Conservation (phyloP, 2,888 invertebrate species). For the Pseudococcus viburni region DNA sequence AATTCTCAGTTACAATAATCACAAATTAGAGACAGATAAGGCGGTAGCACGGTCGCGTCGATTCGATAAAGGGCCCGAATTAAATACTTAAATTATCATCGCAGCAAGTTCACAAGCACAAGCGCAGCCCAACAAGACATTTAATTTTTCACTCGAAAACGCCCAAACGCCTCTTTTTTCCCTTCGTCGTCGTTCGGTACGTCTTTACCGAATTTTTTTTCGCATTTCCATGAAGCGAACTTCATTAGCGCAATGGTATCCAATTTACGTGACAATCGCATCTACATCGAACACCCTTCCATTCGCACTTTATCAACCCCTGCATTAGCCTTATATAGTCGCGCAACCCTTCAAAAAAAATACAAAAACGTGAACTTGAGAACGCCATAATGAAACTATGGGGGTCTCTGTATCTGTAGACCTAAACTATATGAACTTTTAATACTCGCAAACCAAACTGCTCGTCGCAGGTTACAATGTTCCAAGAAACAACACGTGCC, state of each 20-base stretch:
- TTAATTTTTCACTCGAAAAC: conserved; percentile 56
- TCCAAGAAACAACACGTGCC: conserved; percentile 53
- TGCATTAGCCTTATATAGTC: neutral
- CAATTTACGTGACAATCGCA: neutral
- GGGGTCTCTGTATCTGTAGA: neutral
- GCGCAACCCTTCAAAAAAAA: conserved; percentile 12
- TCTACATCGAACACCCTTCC: neutral
- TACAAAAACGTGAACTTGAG: conserved; percentile 30
- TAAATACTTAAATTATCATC: conserved; percentile 59
- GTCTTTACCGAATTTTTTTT: neutral
- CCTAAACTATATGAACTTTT: conserved; percentile 2
- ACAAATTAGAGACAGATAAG: conserved; percentile 61
- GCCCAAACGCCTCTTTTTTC: conserved; percentile 12
- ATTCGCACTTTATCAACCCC: neutral
- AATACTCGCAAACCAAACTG: neutral
- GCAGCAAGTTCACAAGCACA: neutral
- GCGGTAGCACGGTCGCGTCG: neutral
- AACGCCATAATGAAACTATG: conserved; percentile 15
- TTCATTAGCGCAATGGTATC: conserved; percentile 47
- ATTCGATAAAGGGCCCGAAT: conserved; percentile 24
- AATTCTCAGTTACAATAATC: conserved; percentile 65
- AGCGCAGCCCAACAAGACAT: conserved; percentile 21
- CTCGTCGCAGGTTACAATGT: conserved; percentile 52
- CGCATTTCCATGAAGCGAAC: conserved; percentile 25
- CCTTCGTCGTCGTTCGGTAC: neutral